These are phyloP conservation scores for Callinectes sapidus DNA, from an alignment of 2,888 invertebrate genomes.

Conservation along the genomic window DNA sequence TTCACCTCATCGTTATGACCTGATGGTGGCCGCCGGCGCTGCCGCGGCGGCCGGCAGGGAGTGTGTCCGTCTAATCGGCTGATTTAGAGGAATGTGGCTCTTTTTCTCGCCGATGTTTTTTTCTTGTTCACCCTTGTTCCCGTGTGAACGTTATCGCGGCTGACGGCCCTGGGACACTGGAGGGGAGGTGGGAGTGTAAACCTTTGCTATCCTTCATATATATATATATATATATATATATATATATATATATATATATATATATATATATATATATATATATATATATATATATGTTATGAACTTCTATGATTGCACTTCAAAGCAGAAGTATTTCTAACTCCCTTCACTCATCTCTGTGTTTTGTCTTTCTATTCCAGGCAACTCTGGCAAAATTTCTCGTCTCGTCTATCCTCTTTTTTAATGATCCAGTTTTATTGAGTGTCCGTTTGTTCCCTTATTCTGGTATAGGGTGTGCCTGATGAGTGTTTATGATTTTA, in stretches of 20 bases:
- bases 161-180: background rate
- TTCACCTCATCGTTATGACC: conserved; percentile 32
- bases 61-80: conserved; percentile 34
- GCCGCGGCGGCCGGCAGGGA: conserved; percentile 16
- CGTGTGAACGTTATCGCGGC: conserved; percentile 35
- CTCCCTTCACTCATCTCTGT: too few species aligned
- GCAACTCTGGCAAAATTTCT: too few species aligned
- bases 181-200: background rate
- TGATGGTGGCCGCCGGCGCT: conserved; percentile 30
- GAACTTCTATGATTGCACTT: too few species aligned
- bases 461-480: too few species aligned
- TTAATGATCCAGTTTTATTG: background rate
- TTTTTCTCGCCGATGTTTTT: conserved; percentile 20
- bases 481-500: too few species aligned
- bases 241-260: conserved; percentile 22
- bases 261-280: conserved; percentile 22
- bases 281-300: background rate
- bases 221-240: conserved; percentile 31
- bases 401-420: too few species aligned
- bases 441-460: too few species aligned
- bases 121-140: conserved; percentile 23
- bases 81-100: conserved; percentile 24
- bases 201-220: background rate
- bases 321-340: too few species aligned
- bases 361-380: too few species aligned